Percentiles rank a stretch among this genome's conserved stretches.
phyloP scores from a whole-genome alignment of 2,113 vertebrate genomes.

The Chaetodon auriga region DNA sequence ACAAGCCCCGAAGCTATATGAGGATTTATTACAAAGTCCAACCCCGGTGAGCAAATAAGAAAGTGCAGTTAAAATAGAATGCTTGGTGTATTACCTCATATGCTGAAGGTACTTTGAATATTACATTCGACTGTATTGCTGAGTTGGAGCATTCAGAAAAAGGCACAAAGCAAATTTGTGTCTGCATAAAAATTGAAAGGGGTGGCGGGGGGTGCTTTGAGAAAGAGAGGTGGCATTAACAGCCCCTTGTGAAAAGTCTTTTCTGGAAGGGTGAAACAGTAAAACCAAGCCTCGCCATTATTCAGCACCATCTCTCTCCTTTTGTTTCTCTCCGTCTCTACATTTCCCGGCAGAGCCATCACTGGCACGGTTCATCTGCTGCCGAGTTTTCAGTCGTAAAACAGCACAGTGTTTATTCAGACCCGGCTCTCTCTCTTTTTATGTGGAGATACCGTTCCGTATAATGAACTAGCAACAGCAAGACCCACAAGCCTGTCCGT shows the following conservation, averaged over 20 bases:
- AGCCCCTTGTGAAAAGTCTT: constrained; percentile 46
- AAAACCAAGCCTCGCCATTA: constrained; percentile 53
- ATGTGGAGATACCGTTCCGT: constrained; percentile 44
- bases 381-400: constrained; percentile 50
- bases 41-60: constrained; percentile 70
- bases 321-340: constrained; percentile 37
- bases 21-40: constrained; percentile 71
- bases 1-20: constrained; percentile 61
- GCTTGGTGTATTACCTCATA: constrained; percentile 65
- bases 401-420: constrained; percentile 54
- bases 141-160: constrained; percentile 54
- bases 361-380: constrained; percentile 59
- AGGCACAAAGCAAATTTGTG: constrained; percentile 59
- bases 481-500: not conserved
- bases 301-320: constrained; percentile 24
- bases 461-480: constrained; percentile 54
- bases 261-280: constrained; percentile 52
- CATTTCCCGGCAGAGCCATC: constrained; percentile 53
- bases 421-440: constrained; percentile 50
- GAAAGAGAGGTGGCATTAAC: constrained; percentile 40
- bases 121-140: constrained; percentile 59
- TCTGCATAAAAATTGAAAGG: constrained; percentile 42
- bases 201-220: not conserved
- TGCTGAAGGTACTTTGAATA: constrained; percentile 69
- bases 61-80: constrained; percentile 66